A percentile compares a stretch with the other conserved stretches of the same genome.
Evolutionary conservation across 2,113 vertebrate genomes (phyloP).

Genomic region (Choloepus hoffmanni): DNA sequence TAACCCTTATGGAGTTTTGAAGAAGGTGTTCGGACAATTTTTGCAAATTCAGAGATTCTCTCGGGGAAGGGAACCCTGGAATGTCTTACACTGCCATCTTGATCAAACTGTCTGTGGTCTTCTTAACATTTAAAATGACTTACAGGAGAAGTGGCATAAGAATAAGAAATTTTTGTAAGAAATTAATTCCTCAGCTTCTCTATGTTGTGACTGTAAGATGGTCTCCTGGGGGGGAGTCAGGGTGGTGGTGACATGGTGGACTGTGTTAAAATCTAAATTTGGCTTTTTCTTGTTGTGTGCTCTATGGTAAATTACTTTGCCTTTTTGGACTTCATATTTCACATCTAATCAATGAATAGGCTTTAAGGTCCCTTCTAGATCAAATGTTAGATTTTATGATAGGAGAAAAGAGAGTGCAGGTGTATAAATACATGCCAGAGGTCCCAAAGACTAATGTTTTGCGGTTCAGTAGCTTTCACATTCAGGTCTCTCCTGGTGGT

Average conservation of each 20-base stretch:
- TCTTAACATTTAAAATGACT: not conserved
- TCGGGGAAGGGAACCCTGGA: too few species aligned
- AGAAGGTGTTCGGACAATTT: too few species aligned
- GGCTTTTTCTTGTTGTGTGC: not conserved
- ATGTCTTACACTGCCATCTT: too few species aligned
- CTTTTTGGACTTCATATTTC: not conserved
- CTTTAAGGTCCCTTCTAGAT: not conserved
- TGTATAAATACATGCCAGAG: not conserved
- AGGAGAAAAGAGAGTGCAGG: not conserved
- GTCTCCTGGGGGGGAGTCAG: not conserved
- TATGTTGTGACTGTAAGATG: not conserved
- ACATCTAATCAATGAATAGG: not conserved
- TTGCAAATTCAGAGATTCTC: too few species aligned
- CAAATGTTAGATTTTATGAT: not conserved
- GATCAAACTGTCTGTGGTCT: too few species aligned
- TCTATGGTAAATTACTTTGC: not conserved
- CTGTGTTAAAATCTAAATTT: not conserved
- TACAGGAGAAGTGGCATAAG: too few species aligned
- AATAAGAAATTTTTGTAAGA: not conserved
- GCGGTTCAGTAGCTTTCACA: not conserved
- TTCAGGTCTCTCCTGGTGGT: not conserved
- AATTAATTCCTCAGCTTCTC: accelerated
- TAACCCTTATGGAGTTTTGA: too few species aligned
- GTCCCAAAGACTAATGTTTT: not conserved
- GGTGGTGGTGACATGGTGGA: not conserved